Percentiles rank a stretch among this genome's conserved stretches.
These are phyloP conservation scores for Clarias fuscus DNA, from an alignment of 2,797 vertebrate species.

Conservation along the genomic window DNA sequence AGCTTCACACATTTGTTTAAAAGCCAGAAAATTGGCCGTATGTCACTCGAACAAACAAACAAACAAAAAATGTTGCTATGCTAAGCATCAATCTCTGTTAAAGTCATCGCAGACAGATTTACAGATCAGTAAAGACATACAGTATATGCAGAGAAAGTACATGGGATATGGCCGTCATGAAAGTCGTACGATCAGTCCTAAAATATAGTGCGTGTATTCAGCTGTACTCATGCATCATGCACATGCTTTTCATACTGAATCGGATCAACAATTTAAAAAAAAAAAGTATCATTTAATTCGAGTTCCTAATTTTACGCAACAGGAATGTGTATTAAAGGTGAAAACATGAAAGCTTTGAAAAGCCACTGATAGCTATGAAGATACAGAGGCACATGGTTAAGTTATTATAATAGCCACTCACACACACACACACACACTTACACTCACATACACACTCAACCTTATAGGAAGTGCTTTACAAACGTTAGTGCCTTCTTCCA, in stretches of 20 bases:
- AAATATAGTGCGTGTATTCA: background rate
- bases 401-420: background rate
- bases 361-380: slow-evolving; percentile 1
- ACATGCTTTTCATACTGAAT: background rate
- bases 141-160: background rate
- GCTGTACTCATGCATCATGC: slow-evolving; percentile 12
- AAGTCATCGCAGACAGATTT: background rate
- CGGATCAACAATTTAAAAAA: background rate
- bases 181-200: background rate
- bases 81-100: background rate
- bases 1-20: background rate
- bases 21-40: background rate
- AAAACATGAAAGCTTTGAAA: background rate
- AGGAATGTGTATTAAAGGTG: slow-evolving; percentile 12
- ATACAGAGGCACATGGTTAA: slow-evolving; percentile 3
- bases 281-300: background rate
- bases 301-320: background rate
- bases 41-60: background rate
- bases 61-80: background rate
- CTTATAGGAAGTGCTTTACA: slow-evolving; percentile 32
- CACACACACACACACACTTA: slow-evolving; percentile 25
- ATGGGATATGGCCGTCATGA: background rate
- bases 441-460: background rate
- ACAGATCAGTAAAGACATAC: background rate
- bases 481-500: slow-evolving; percentile 21